Evolutionary conservation across 2,888 invertebrate genomes (phyloP), one percentile per base, ranked within the genome.

Genomic region (Amiota mariae): DNA sequence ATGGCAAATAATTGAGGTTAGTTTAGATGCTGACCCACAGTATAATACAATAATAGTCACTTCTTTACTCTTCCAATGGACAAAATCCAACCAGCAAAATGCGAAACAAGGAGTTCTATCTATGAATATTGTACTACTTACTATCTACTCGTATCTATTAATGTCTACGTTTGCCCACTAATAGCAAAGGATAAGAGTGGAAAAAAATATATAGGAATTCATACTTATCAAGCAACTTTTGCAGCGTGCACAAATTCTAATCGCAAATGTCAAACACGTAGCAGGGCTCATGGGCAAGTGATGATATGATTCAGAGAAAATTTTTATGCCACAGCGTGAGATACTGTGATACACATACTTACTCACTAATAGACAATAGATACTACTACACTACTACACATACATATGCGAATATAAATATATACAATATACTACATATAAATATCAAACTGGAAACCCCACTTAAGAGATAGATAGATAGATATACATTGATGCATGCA

Each of bases 1-100:
- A 84, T 82, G 83, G 81, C 83, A 84, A 83, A 83, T 83, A 83
- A 83, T 83, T 83, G 83, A 82, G 83, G 83, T 83, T 83, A 84
- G 83, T 82, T 83, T 81, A 80, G 80, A 79, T 76, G 78, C 77
- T 84, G 82, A 79, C 75, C 77, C 76, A 77, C 74, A 78, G 79
- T 77, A 78, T 15, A 54, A 51, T 71, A 71, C 36, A 18, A 51
- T 10, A 51, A 67, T 51, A 51, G 15, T 36, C 36, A 36, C 2
- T 36, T 36, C 36, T 36, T 6, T 6, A 36, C 8, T 36, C 36
- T 36, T 36, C 36, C 36, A 36, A 36, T 8, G 24, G 10, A 57
- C 47, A 18, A 63, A 48, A 15, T 4, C 13, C 54, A 18, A 51
- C 3, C 15, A 57, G 24, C 24, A 24, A 24, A 24, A 24, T 24